Evolutionary conservation across 1,140 invertebrate species (phyloP).

Genomic region (Drepana arcuata): DNA sequence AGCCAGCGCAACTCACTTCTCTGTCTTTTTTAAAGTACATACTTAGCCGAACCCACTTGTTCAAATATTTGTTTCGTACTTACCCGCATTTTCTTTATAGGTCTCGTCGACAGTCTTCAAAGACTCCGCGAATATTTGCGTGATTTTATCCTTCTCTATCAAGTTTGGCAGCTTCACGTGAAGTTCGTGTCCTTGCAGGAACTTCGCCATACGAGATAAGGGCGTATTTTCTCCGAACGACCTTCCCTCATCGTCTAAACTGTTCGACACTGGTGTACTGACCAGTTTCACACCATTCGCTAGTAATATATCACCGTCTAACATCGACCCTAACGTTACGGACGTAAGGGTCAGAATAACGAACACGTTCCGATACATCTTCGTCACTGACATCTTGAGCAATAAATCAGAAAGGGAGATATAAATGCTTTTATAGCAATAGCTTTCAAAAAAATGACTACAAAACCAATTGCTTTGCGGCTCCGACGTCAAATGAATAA

Average conservation of each 20-base stretch:
- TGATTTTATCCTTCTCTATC: slow-evolving; percentile 65
- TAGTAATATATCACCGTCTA: slow-evolving; percentile 70
- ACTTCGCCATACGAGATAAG: slow-evolving; percentile 74
- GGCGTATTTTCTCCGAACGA: slow-evolving; percentile 68
- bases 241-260: slow-evolving; percentile 60
- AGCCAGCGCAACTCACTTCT: no score
- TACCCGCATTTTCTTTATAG: slow-evolving; percentile 50
- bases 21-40: no score
- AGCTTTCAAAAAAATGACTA: slow-evolving; percentile 66
- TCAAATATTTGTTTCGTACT: no score
- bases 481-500: slow-evolving; percentile 21
- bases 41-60: no score
- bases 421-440: slow-evolving; percentile 56
- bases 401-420: slow-evolving; percentile 54
- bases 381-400: slow-evolving; percentile 27
- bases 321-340: slow-evolving; percentile 28
- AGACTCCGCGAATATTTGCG: slow-evolving; percentile 48
- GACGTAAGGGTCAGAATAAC: slow-evolving; percentile 22
- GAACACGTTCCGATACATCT: slow-evolving; percentile 47
- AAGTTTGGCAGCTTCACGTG: slow-evolving; percentile 79
- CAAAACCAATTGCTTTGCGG: slow-evolving; percentile 30
- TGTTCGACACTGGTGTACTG: slow-evolving; percentile 54
- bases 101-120: slow-evolving; percentile 58
- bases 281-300: slow-evolving; percentile 77
- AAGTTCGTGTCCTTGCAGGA: slow-evolving; percentile 79